Evolutionary conservation across 2,888 invertebrate species (phyloP).

Genomic region (Digitonthophagus gazella): DNA sequence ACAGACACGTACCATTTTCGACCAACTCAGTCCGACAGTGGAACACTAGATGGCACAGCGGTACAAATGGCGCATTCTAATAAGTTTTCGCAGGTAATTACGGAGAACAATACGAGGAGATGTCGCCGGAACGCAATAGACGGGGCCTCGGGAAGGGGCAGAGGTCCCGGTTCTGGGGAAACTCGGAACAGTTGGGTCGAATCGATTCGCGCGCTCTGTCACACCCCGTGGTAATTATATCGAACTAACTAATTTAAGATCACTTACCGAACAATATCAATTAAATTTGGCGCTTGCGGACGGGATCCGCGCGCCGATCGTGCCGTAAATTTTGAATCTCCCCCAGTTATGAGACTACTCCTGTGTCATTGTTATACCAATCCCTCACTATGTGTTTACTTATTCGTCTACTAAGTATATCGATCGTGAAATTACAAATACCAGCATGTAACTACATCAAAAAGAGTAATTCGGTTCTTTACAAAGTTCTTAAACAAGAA

Average conservation of each 20-base stretch:
- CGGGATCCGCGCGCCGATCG: not conserved
- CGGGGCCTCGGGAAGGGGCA: constrained; percentile 3
- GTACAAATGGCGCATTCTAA: constrained; percentile 2
- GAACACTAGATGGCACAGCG: not conserved
- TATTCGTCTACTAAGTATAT: too few relatives aligned
- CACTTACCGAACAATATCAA: constrained; percentile 16
- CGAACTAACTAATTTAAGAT: constrained; percentile 16
- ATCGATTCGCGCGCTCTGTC: constrained; percentile 15
- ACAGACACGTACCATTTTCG: not conserved
- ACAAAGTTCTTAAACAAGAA: too few relatives aligned
- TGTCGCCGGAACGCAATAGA: not conserved
- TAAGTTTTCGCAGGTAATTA: constrained; percentile 14
- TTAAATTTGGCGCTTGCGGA: not conserved
- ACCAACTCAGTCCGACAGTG: not conserved
- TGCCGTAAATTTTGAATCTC: not conserved
- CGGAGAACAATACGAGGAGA: constrained; percentile 9
- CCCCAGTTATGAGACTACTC: not conserved
- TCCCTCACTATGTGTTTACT: too few relatives aligned
- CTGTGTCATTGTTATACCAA: too few relatives aligned
- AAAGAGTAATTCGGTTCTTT: too few relatives aligned
- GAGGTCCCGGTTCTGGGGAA: not conserved
- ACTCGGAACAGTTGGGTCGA: constrained; percentile 3
- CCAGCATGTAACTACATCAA: not conserved
- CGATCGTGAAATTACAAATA: not conserved
- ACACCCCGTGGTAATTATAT: constrained; percentile 9